Evolutionary conservation across 1,140 invertebrate species (phyloP), one percentile per base, ranked within the genome.

Genomic region (Samia ricini): DNA sequence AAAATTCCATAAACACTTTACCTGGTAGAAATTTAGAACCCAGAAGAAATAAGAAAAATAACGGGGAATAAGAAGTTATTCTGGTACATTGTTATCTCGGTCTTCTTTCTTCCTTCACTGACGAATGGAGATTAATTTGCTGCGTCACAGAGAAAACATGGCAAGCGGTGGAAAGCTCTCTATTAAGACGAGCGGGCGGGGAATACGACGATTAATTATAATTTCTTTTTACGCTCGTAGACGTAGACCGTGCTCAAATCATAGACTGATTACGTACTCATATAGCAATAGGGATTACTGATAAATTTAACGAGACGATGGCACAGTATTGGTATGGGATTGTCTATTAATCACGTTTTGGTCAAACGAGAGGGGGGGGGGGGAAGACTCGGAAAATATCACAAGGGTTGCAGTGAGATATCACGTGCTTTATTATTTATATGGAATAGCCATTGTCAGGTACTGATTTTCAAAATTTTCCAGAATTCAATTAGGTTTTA

Each of bases 61-160:
- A 42, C 2, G n/a, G 33, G 10, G 10, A 15, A 42, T 42, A 42
- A 12, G 10, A 29, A 0, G 12, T 42, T 42, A 42, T 7, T 42
- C 15, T 42, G 0, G 12, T 42, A 42, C 33, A 42, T 42, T 42
- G 33, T 42, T 42, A 42, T 42, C 69, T 68, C 61, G 60, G 66
- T 59, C 62, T 71, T 67, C 61, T 66, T 71, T 63, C 72, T 67
- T 62, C 33, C 33, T 4, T 12, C n/a, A 42, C 33, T 63, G 64
- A 71, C 67, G 76, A 83, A 89, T 85, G 72, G 81, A 86, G 84
- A 89, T 87, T 89, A 87, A 89, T 89, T 85, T 87, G 81, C 81
- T 86, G 83, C 79, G 73, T 82, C 69, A 63, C 79, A 68, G 71
- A 81, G 81, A 86, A 84, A 86, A 87, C 82, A 87, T 83, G 79